Evolutionary conservation across 2,797 vertebrate species (phyloP), one percentile per base, ranked within the genome.

Genomic region (Pantherophis vulpinus): DNA sequence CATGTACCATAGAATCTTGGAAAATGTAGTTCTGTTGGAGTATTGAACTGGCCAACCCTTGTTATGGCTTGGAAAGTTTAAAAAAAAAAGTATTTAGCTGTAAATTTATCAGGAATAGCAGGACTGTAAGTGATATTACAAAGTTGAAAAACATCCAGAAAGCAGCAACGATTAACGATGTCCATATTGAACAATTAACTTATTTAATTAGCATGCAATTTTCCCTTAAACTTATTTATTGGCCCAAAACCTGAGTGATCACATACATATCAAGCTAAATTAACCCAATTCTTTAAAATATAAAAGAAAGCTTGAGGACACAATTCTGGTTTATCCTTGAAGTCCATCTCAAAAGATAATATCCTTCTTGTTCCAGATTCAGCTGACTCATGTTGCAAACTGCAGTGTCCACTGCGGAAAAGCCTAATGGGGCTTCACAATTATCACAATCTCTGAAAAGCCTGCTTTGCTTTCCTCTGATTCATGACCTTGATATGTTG

Each of bases 401-500:
- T 42, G 42, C 18, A n/a, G 61, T n/a, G 37, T 47, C 87, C 42
- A 70, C 54, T 47, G 66, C 6, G 18, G 63, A 92, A 79, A 56
- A 74, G 63, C 87, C 59, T 59, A 74, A 59, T 32, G 27, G 56
- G 74, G 89, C 37, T 59, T 60, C 86, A 32, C 55, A 58, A 14
- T 91, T 16, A 66, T 60, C 87, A 86, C 70, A 42, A n/a, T 60
- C 58, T n/a, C n/a, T 32, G 70, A 86, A 86, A 89, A 93, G 54
- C 61, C 88, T 89, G 87, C 94, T 37, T 86, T 61, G n/a, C 25
- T 94, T n/a, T 61, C 91, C 70, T 93, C 95, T 96, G 95, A 96
- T 96, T 96, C 96, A 96, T 87, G 93, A 91, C 94, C 90, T 93
- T 91, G 83, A 63, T 0, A 42, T 91, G 88, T 90, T 97, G 97